Evolutionary conservation across 2,113 vertebrate genomes (phyloP), one percentile per base, ranked within the genome.

Genomic region (Ciconia stormi): DNA sequence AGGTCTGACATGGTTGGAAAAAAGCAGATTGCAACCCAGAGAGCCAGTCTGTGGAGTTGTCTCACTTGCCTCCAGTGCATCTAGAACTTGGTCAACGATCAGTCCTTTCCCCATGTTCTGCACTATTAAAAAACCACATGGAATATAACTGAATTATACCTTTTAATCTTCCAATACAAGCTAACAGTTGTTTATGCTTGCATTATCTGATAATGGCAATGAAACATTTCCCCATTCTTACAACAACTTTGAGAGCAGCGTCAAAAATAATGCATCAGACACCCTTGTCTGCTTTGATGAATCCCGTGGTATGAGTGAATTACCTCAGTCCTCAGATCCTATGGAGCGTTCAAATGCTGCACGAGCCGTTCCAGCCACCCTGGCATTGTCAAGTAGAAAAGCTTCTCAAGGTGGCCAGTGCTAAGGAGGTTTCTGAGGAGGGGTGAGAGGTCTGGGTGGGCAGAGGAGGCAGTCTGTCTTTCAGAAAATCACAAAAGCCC

Each of bases 51-150:
- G n/a, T 38, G 74, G 17, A 21, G 46, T 16, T 7, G 1, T 42
- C 50, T 25, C 13, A 0, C 55, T 42, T 5, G 0, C n/a, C 55
- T 46, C 49, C 0, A 0, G 23, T 34, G 47, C 74, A 3, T n/a
- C 59, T 38, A 46, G 62, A n/a, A 22, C 22, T 65, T 13, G 46
- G 72, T 7, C 53, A 46, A 29, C 6, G 6, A 69, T 38, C 61
- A 36, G 21, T 11, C 25, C 38, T 94, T 83, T 30, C 80, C 42
- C 47, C 26, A 1, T 2, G 0, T 34, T 50, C 36, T 55, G 12
- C 55, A 12, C 55, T 59, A 5, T 61, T 78, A 19, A 32, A 47
- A 92, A 42, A 5, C 2, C 46, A 3, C 8, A 0, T 20, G 49
- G 66, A 52, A 40, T 49, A 44, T 55, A 89, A 71, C 40, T 34